Conservation (phyloP, 2,888 invertebrate species). For the Apotomis capreana region DNA sequence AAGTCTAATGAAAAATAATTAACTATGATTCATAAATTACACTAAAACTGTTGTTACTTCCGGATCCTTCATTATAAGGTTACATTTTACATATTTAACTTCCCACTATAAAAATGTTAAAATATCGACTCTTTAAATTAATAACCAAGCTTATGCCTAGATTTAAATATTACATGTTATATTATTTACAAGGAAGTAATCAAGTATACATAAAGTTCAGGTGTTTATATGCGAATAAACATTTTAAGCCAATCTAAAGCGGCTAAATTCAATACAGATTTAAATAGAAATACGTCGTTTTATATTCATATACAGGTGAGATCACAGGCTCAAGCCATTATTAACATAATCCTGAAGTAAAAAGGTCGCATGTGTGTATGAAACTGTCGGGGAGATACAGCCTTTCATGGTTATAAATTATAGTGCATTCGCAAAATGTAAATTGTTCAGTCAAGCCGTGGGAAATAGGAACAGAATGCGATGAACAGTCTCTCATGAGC, state of each 20-base stretch:
- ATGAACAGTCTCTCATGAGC: not conserved
- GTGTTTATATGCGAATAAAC: not conserved
- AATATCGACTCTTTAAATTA: not conserved
- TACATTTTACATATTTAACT: slow-evolving; percentile 18
- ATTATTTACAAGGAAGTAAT: slow-evolving; percentile 23
- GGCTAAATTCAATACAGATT: not conserved
- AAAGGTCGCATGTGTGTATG: not conserved
- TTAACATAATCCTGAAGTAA: slow-evolving; percentile 19
- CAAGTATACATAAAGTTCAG: slow-evolving; percentile 17
- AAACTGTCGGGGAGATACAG: not conserved
- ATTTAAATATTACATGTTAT: not conserved
- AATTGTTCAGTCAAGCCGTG: not conserved
- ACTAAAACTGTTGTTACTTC: slow-evolving; percentile 16
- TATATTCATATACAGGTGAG: slow-evolving; percentile 6
- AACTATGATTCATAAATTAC: not conserved
- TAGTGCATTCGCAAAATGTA: not conserved
- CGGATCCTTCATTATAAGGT: slow-evolving; percentile 27
- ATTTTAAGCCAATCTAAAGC: not conserved
- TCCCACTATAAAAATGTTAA: slow-evolving; percentile 4
- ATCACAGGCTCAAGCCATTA: not conserved
- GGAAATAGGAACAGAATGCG: not conserved
- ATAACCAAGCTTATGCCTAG: not conserved
- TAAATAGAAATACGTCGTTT: not conserved
- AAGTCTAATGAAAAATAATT: too few species aligned
- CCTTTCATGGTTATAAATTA: too few species aligned